These are phyloP conservation scores for Scortum barcoo DNA, from an alignment of 2,113 vertebrate species.

Conservation along the genomic window DNA sequence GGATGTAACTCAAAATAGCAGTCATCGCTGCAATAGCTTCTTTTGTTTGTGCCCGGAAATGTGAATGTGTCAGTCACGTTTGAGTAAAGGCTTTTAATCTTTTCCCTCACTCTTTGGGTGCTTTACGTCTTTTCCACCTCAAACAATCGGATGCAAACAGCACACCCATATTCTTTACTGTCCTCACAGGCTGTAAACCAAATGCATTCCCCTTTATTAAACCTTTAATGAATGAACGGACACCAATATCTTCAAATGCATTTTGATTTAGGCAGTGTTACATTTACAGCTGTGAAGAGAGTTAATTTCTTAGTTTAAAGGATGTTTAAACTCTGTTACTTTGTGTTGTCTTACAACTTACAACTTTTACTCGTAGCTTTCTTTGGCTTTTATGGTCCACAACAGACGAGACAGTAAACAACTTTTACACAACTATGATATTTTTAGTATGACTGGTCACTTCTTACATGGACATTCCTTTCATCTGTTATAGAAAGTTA, in stretches of 20 bases:
- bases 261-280: neutral
- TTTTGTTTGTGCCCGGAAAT: neutral
- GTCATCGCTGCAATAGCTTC: neutral
- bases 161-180: no score
- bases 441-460: conserved; percentile 6
- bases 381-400: conserved; percentile 11
- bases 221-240: neutral
- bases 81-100: neutral
- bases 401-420: no score
- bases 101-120: neutral
- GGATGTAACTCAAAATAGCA: neutral
- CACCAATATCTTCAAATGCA: neutral
- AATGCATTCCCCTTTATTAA: neutral
- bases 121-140: neutral
- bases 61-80: neutral
- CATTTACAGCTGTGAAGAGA: neutral
- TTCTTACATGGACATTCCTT: conserved; percentile 33
- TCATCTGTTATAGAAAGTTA: conserved; percentile 47
- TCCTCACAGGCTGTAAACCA: neutral
- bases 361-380: neutral
- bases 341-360: neutral
- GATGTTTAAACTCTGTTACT: neutral
- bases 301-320: neutral
- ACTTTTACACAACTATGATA: neutral
- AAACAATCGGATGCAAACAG: neutral